phyloP scores from a whole-genome alignment of 2,888 invertebrate species.

The Gryllus longicercus region DNA sequence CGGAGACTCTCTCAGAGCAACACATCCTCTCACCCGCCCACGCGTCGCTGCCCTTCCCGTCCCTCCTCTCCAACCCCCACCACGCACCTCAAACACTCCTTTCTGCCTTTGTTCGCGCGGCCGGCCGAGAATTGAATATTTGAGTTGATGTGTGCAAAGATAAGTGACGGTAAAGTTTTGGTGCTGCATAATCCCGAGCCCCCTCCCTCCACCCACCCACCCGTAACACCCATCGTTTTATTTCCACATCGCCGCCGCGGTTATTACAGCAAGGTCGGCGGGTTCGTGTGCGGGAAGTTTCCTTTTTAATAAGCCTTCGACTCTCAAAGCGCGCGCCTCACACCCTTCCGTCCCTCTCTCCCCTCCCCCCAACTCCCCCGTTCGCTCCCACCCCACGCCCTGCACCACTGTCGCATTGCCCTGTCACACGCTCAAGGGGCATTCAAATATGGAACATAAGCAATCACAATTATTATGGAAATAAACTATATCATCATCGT shows the following conservation, averaged over 20 bases:
- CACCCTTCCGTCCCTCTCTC: neutral
- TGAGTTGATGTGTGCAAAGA: constrained; percentile 6
- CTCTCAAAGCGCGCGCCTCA: neutral
- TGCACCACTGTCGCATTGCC: neutral
- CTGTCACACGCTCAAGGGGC: neutral
- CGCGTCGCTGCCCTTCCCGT: too few species aligned
- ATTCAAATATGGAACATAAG: too few species aligned
- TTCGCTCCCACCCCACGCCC: neutral
- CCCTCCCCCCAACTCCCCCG: neutral
- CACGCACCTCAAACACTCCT: too few species aligned
- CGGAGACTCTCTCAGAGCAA: too few species aligned
- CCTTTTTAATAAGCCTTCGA: neutral
- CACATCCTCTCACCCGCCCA: too few species aligned
- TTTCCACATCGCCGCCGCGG: neutral
- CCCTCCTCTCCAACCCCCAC: too few species aligned
- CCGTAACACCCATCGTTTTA: neutral
- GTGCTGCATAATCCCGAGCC: neutral
- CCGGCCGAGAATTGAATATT: neutral
- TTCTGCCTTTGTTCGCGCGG: neutral
- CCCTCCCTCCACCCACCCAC: neutral
- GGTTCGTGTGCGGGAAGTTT: constrained; percentile 17
- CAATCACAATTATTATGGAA: too few species aligned
- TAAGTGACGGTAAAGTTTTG: constrained; percentile 17
- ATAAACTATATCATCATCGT: too few species aligned
- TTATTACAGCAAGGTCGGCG: constrained; percentile 10